phyloP scores from a whole-genome alignment of 37 sponge, comb jelly and placozoan genomes.

The Ephydatia muelleri region DNA sequence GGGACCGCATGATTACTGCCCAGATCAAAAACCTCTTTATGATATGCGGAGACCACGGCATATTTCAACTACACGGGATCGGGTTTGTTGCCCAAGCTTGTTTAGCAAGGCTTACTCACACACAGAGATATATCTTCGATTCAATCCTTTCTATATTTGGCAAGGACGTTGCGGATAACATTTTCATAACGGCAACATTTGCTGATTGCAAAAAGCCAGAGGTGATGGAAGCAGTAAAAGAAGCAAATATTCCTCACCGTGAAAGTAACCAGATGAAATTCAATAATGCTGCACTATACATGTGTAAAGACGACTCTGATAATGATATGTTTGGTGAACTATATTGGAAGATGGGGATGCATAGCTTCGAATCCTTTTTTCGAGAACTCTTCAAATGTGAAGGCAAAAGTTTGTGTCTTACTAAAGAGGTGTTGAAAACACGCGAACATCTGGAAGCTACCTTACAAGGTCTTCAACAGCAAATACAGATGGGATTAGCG shows the following conservation, averaged over 20 bases:
- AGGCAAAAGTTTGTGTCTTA: conserved; percentile 43
- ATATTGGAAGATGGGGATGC: conserved; percentile 79
- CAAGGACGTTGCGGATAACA: conserved; percentile 52
- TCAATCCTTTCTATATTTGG: conserved; percentile 60
- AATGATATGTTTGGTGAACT: conserved; percentile 32
- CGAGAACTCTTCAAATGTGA: conserved; percentile 3
- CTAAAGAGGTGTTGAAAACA: conserved; percentile 63
- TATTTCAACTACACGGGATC: conserved; percentile 40
- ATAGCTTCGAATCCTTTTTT: conserved; percentile 60
- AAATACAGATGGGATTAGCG: conserved; percentile 33
- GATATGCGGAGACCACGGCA: background rate
- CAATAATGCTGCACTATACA: conserved; percentile 76
- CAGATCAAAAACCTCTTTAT: conserved; percentile 46
- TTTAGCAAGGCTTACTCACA: conserved; percentile 39
- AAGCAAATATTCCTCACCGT: conserved; percentile 37
- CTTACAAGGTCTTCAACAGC: conserved; percentile 43
- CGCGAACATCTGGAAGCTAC: conserved; percentile 52
- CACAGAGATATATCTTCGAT: conserved; percentile 52
- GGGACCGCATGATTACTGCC: conserved; percentile 25
- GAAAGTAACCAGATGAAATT: conserved; percentile 53
- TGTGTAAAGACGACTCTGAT: conserved; percentile 4
- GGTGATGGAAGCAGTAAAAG: conserved; percentile 45
- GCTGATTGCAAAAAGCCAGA: conserved; percentile 68
- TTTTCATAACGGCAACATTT: conserved; percentile 59
- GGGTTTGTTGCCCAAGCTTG: conserved; percentile 59